Evolutionary conservation across 1,140 invertebrate species (phyloP).

Genomic region (Trichogramma pretiosum): DNA sequence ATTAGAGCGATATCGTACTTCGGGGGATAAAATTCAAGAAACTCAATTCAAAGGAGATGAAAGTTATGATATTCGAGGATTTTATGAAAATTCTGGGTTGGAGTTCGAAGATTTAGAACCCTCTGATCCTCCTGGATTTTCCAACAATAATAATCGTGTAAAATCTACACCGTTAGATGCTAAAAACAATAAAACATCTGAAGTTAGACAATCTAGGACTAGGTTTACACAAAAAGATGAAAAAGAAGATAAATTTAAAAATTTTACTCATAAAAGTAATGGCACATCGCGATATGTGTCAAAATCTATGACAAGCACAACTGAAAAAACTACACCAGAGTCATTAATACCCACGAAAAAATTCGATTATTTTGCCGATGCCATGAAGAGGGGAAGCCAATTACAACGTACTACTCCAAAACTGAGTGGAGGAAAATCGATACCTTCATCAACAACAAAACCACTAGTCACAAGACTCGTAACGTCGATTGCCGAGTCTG

Average conservation of each 20-base stretch:
- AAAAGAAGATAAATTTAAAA: slow-evolving; percentile 11
- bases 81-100: neutral
- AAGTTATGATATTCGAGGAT: too few species aligned
- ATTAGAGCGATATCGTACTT: slow-evolving; percentile 29
- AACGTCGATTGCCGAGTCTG: slow-evolving; percentile 44
- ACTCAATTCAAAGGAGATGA: too few species aligned
- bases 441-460: slow-evolving; percentile 26
- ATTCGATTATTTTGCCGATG: slow-evolving; percentile 40
- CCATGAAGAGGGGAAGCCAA: slow-evolving; percentile 33
- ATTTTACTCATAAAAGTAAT: slow-evolving; percentile 20
- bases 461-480: slow-evolving; percentile 42
- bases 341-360: slow-evolving; percentile 38
- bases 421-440: slow-evolving; percentile 6
- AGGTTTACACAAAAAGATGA: slow-evolving; percentile 19
- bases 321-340: slow-evolving; percentile 31
- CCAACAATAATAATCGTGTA: neutral
- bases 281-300: slow-evolving; percentile 26
- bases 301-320: slow-evolving; percentile 26
- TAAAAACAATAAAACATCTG: slow-evolving; percentile 8
- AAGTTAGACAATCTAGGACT: slow-evolving; percentile 27
- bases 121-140: neutral
- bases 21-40: too few species aligned
- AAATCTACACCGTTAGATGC: too few species aligned
- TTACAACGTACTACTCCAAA: slow-evolving; percentile 27
- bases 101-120: too few species aligned